Conservation (phyloP, 2,113 vertebrate species). For the Sapayoa aenigma region DNA sequence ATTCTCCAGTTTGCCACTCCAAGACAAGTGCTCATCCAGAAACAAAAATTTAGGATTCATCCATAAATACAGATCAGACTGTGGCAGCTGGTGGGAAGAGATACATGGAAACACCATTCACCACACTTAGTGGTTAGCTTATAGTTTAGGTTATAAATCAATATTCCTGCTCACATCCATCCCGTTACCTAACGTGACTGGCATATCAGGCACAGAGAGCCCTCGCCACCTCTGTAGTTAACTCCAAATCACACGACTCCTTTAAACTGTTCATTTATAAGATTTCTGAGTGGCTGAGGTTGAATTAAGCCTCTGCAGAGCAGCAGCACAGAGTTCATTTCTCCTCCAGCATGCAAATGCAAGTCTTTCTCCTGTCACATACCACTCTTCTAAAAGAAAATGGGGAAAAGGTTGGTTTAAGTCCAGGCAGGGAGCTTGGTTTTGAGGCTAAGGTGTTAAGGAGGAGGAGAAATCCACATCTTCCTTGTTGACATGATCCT, state of each 20-base stretch:
- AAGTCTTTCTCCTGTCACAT: neutral
- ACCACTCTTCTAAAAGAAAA: neutral
- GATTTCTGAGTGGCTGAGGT: neutral
- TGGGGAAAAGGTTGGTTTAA: neutral
- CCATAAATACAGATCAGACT: neutral
- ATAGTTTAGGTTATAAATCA: too few relatives aligned
- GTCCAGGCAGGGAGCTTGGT: neutral
- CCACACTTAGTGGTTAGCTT: rapidly evolving
- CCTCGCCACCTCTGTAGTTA: neutral
- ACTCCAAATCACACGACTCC: neutral
- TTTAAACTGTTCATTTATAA: neutral
- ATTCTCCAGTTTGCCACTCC: neutral
- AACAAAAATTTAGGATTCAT: neutral
- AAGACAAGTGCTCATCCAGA: neutral
- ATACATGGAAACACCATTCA: neutral
- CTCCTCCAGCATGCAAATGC: neutral
- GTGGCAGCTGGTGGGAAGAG: neutral
- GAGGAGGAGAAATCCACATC: neutral
- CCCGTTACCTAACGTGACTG: neutral
- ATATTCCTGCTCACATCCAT: neutral
- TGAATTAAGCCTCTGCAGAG: neutral
- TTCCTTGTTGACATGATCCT: neutral
- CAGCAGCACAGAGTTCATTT: neutral
- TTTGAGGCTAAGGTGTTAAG: neutral
- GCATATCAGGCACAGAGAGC: rapidly evolving